A percentile compares a stretch with the other conserved stretches of the same genome.
phyloP scores from a whole-genome alignment of 2,888 invertebrate species.

The Chrysina gloriosa region DNA sequence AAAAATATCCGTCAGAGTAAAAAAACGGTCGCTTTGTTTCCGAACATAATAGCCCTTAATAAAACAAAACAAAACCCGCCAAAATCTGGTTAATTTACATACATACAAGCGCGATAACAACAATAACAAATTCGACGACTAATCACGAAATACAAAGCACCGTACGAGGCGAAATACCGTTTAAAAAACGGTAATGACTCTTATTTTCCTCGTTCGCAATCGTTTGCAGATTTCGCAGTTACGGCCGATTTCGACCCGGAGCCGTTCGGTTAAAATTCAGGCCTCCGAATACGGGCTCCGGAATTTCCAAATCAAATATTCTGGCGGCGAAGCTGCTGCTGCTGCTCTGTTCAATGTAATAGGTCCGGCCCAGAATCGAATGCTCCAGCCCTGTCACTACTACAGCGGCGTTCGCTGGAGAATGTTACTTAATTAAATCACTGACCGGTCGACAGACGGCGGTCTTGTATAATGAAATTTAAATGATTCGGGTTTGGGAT shows the following conservation, averaged over 20 bases:
- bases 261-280: constrained; percentile 42
- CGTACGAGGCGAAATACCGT: constrained; percentile 52
- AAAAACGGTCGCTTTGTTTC: constrained; percentile 9
- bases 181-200: constrained; percentile 42
- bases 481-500: constrained; percentile 24
- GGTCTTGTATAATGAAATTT: constrained; percentile 40
- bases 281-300: constrained; percentile 43
- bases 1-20: too few species aligned
- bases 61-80: constrained; percentile 25
- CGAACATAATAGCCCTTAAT: constrained; percentile 15
- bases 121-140: constrained; percentile 54
- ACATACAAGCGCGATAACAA: constrained; percentile 24
- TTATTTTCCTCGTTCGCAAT: constrained; percentile 41
- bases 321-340: too few species aligned
- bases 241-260: neutral
- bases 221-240: constrained; percentile 41
- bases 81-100: constrained; percentile 48
- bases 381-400: constrained; percentile 46
- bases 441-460: constrained; percentile 49
- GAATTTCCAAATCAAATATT: constrained; percentile 50
- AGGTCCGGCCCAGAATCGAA: constrained; percentile 30
- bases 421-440: constrained; percentile 59
- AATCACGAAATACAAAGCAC: constrained; percentile 51
- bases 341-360: too few species aligned
- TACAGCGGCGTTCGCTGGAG: constrained; percentile 49